A percentile compares a stretch with the other conserved stretches of the same genome.
These are phyloP conservation scores for Anseranas semipalmata DNA, from an alignment of 2,113 vertebrate species.

Conservation along the genomic window DNA sequence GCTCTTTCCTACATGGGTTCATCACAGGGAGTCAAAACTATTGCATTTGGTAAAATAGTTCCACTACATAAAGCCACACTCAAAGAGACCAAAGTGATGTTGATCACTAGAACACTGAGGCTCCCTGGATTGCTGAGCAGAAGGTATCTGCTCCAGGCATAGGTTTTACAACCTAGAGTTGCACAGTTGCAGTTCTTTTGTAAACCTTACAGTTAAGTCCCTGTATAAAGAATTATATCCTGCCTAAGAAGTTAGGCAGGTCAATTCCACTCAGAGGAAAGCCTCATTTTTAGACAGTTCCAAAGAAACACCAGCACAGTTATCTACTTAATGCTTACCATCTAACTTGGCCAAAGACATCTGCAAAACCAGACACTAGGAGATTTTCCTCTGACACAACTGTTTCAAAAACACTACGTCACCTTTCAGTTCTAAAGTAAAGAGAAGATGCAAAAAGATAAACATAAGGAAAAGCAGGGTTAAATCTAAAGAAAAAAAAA, in stretches of 20 bases:
- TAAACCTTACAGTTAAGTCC: not conserved
- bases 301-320: not conserved
- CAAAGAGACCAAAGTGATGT: not conserved
- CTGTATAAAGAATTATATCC: not conserved
- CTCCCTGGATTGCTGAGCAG: not conserved
- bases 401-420: not conserved
- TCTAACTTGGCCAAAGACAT: not conserved
- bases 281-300: not conserved
- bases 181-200: not conserved
- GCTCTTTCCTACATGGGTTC: not conserved
- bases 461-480: not conserved
- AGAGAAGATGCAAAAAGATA: not conserved
- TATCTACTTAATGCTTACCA: not conserved
- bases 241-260: not conserved
- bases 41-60: not conserved
- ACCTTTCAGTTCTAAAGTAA: not conserved
- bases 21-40: not conserved
- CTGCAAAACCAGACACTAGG: not conserved
- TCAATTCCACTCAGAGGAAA: not conserved
- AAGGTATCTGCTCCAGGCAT: not conserved
- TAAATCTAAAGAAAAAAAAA: not conserved
- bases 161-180: not conserved
- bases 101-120: not conserved
- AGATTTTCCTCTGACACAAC: not conserved
- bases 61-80: not conserved